Evolutionary conservation across 2,113 vertebrate species (phyloP).

Genomic region (Sphyrna mokarran): DNA sequence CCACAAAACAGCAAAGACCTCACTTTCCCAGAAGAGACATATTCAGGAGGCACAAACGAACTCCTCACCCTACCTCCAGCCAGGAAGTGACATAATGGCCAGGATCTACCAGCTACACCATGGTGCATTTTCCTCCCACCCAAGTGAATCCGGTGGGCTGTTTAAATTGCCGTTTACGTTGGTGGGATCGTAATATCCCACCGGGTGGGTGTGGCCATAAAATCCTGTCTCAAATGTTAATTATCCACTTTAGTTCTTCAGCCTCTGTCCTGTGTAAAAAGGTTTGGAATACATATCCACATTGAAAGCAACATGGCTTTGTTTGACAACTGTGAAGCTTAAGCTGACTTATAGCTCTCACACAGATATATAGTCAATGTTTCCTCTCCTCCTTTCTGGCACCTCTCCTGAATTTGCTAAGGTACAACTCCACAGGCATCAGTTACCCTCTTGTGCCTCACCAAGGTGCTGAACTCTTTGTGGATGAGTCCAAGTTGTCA

Average conservation of each 20-base stretch:
- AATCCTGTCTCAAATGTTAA: neutral
- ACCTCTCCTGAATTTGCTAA: neutral
- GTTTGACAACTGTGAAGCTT: neutral
- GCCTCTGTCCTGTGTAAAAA: neutral
- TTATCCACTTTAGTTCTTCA: neutral
- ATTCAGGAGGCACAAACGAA: neutral
- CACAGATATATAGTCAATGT: too few species aligned
- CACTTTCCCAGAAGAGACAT: neutral
- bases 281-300: neutral
- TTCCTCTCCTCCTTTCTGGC: neutral
- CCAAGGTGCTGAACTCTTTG: neutral
- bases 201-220: too few species aligned
- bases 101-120: too few species aligned
- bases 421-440: neutral
- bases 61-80: neutral
- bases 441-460: neutral
- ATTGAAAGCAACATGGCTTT: neutral
- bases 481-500: neutral
- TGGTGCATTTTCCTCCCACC: too few species aligned
- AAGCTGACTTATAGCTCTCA: neutral
- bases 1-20: neutral
- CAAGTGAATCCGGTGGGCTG: too few species aligned
- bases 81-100: neutral
- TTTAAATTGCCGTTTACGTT: too few species aligned
- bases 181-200: too few species aligned